Percentiles rank a stretch among this genome's conserved stretches.
phyloP scores from a whole-genome alignment of 2,113 vertebrate species.

The Oncorhynchus tshawytscha region DNA sequence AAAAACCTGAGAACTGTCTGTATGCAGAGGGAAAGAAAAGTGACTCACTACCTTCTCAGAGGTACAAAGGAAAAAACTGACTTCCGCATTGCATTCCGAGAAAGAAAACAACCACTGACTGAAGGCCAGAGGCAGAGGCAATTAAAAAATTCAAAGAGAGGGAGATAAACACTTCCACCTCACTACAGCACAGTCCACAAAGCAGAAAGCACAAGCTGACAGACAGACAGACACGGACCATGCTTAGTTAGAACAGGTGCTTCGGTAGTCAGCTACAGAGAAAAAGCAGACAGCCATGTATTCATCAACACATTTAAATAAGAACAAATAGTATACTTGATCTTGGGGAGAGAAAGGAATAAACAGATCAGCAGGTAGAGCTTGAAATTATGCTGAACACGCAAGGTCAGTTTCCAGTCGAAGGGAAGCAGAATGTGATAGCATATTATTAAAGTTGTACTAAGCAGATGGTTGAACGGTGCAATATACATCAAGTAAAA shows the following conservation, averaged over 20 bases:
- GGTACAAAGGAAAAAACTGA: neutral
- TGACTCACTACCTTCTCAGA: neutral
- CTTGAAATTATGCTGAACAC: conserved; percentile 1
- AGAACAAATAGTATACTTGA: conserved; percentile 26
- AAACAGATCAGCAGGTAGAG: conserved; percentile 33
- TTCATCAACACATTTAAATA: conserved; percentile 34
- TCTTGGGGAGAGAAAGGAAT: conserved; percentile 26
- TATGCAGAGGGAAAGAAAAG: neutral
- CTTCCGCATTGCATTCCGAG: neutral
- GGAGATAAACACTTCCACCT: neutral
- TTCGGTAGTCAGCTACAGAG: conserved; percentile 25
- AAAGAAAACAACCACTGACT: neutral
- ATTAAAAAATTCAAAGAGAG: neutral
- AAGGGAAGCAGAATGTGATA: too few species aligned
- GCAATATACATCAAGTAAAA: neutral
- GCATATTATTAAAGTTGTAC: too few species aligned
- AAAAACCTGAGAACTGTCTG: neutral
- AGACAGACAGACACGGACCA: conserved; percentile 22
- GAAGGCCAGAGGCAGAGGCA: neutral
- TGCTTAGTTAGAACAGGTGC: conserved; percentile 32
- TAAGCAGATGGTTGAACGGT: conserved; percentile 17
- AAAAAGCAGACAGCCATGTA: conserved; percentile 30
- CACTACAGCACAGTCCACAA: neutral
- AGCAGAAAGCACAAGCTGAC: neutral
- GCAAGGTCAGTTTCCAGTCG: too few species aligned